A percentile compares a stretch with the other conserved stretches of the same genome.
These are phyloP conservation scores for Cataglyphis rosenhaueri DNA, from an alignment of 2,888 invertebrate species.

Conservation along the genomic window DNA sequence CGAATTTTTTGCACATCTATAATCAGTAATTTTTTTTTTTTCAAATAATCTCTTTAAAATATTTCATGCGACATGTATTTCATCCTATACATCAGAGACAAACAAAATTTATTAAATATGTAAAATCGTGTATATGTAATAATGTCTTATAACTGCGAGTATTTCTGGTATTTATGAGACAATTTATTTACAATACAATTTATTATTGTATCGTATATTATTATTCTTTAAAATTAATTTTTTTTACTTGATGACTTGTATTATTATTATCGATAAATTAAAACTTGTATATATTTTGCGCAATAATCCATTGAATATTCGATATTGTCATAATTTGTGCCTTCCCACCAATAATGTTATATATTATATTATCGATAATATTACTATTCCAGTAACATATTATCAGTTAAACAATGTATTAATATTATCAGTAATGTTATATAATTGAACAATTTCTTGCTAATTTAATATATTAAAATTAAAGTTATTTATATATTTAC, in stretches of 20 bases:
- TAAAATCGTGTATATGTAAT: not conserved
- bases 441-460: constrained; percentile 9
- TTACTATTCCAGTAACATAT: constrained; percentile 27
- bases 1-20: not conserved
- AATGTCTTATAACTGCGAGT: not conserved
- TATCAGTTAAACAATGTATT: constrained; percentile 4
- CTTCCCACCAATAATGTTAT: constrained; percentile 16
- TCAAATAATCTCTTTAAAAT: not conserved
- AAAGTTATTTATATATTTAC: not conserved
- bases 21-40: not conserved
- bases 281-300: constrained; percentile 16
- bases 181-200: not conserved
- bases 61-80: not conserved
- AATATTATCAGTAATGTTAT: constrained; percentile 6
- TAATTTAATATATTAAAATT: not conserved
- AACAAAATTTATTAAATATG: constrained; percentile 21
- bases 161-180: not conserved
- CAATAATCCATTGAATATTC: constrained; percentile 3
- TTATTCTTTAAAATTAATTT: constrained; percentile 6
- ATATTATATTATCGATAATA: not conserved
- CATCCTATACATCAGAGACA: not conserved
- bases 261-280: constrained; percentile 8
- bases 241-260: constrained; percentile 7
- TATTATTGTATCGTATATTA: not conserved
- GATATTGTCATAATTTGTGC: not conserved